Percentiles rank a stretch among this genome's conserved stretches.
These are phyloP conservation scores for Lathronympha strigana DNA, from an alignment of 2,888 invertebrate genomes.

Conservation along the genomic window DNA sequence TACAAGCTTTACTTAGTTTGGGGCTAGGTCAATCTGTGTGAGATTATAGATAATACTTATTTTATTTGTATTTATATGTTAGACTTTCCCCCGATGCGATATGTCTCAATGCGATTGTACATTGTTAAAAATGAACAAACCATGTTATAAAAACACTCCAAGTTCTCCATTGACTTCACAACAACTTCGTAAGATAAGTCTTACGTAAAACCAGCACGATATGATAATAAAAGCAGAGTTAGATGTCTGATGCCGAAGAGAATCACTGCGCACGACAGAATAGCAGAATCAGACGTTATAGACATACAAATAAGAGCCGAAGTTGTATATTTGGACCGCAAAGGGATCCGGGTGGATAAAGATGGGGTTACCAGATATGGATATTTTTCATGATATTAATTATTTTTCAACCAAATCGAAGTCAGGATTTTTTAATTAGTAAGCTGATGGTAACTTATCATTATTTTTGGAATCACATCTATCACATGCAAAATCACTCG, in stretches of 20 bases:
- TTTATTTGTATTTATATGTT: no score
- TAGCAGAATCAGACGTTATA: not conserved
- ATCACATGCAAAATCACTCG: no score
- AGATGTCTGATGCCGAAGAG: not conserved
- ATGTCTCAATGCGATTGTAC: no score
- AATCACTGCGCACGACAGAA: not conserved
- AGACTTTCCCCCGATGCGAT: no score
- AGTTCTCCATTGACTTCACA: not conserved
- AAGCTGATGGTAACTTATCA: no score
- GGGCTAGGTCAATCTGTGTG: no score
- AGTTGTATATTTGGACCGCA: not conserved
- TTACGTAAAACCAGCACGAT: slow-evolving; percentile 15
- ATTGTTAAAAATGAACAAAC: not conserved
- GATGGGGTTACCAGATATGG: not conserved
- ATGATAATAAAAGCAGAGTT: slow-evolving; percentile 25
- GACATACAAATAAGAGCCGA: not conserved
- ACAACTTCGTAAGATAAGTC: not conserved
- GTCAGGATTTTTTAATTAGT: no score
- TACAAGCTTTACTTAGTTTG: no score
- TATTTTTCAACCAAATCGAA: no score
- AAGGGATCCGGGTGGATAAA: not conserved
- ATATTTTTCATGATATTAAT: not conserved
- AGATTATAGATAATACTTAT: no score
- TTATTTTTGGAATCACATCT: no score
- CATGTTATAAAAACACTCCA: not conserved